Percentiles rank a stretch among this genome's conserved stretches.
phyloP scores from a whole-genome alignment of 2,888 invertebrate species.

The Drosophila buzzatii region DNA sequence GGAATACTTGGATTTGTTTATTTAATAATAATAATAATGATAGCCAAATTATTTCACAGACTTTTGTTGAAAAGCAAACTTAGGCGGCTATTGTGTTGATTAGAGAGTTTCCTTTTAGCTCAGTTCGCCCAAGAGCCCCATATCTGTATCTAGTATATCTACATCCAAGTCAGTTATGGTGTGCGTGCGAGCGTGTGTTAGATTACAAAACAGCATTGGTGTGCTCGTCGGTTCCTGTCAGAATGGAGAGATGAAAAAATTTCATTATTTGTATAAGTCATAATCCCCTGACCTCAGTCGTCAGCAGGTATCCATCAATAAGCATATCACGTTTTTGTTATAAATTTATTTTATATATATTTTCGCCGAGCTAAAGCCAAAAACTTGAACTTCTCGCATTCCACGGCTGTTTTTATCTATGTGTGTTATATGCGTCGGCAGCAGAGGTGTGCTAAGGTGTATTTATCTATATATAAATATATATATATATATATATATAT shows the following conservation, averaged over 20 bases:
- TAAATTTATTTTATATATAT: slow-evolving; percentile 75
- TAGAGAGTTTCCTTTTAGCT: slow-evolving; percentile 7
- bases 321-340: slow-evolving; percentile 78
- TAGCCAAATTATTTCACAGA: background rate
- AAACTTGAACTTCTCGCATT: slow-evolving; percentile 26
- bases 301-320: slow-evolving; percentile 71
- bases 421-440: slow-evolving; percentile 35
- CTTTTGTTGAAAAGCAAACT: background rate
- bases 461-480: background rate
- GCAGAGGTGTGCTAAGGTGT: slow-evolving; percentile 28
- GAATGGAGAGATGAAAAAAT: slow-evolving; percentile 38
- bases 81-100: background rate
- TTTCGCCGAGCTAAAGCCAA: slow-evolving; percentile 43
- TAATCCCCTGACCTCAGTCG: slow-evolving; percentile 36
- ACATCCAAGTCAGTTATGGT: slow-evolving; percentile 1
- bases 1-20: background rate
- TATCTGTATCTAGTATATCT: background rate
- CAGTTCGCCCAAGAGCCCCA: background rate
- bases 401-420: slow-evolving; percentile 12
- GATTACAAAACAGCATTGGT: slow-evolving; percentile 26
- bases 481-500: no score
- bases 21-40: background rate
- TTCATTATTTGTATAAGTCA: slow-evolving; percentile 39
- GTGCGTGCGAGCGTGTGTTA: slow-evolving; percentile 14
- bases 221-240: slow-evolving; percentile 19